phyloP scores from a whole-genome alignment of 1,140 invertebrate species.

The Cotesia typhae region DNA sequence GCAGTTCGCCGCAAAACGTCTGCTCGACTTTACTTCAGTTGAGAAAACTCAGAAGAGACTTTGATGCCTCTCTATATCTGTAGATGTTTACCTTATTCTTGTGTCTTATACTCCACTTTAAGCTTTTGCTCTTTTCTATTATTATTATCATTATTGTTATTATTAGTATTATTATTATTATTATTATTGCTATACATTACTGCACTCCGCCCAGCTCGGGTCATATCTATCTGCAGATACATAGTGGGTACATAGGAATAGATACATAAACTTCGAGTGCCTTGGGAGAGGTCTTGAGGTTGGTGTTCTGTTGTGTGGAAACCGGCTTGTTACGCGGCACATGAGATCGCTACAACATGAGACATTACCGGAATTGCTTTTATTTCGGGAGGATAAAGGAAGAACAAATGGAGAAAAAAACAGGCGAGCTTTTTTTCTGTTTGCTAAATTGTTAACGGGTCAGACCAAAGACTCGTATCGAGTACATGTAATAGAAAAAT shows the following conservation, averaged over 20 bases:
- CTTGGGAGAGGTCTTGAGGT: not conserved
- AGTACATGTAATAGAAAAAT: not conserved
- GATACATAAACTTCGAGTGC: too few species aligned
- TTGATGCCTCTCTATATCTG: not conserved
- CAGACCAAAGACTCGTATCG: not conserved
- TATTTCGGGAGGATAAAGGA: too few species aligned
- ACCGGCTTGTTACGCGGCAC: conserved; percentile 1
- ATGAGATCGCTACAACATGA: conserved; percentile 8
- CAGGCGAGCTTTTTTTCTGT: not conserved
- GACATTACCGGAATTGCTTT: conserved; percentile 13
- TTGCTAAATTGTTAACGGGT: not conserved
- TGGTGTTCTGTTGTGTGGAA: not conserved
- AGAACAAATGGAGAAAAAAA: too few species aligned
- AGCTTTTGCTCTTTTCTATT: not conserved
- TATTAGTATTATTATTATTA: not conserved
- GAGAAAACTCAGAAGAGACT: not conserved
- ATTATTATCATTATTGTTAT: not conserved
- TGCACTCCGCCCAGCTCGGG: too few species aligned
- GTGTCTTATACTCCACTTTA: not conserved
- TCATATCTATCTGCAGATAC: too few species aligned
- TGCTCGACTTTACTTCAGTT: too few species aligned
- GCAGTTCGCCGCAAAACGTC: conserved; percentile 10
- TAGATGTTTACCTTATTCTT: not conserved
- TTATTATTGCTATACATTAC: not conserved
- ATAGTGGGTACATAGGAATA: too few species aligned